phyloP scores from a whole-genome alignment of 1,140 invertebrate genomes.

The Ceratosolen solmsi region DNA sequence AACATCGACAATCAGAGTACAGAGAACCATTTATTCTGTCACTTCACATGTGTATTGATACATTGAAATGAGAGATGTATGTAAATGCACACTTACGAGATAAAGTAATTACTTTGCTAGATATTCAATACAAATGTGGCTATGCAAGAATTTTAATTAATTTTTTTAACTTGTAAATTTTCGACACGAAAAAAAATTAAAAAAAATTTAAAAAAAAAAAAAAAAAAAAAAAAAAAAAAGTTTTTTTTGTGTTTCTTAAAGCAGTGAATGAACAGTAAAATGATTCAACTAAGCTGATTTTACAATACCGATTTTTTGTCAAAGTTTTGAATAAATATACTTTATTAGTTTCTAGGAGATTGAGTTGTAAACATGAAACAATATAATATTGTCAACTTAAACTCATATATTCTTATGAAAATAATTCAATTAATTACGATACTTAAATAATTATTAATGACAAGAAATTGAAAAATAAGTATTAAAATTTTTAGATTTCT shows the following conservation, averaged over 20 bases:
- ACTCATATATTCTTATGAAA: conserved; percentile 25
- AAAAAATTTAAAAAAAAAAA: too few species aligned
- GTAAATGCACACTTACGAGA: conserved; percentile 65
- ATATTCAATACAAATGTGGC: conserved; percentile 47
- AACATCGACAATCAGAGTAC: conserved; percentile 54
- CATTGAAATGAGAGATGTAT: conserved; percentile 63
- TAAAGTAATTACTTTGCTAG: conserved; percentile 61
- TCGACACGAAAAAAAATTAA: conserved; percentile 15
- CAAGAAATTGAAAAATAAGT: conserved; percentile 19
- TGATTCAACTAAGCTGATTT: conserved; percentile 39
- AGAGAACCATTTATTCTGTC: conserved; percentile 64
- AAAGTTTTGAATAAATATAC: conserved; percentile 29
- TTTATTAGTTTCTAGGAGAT: conserved; percentile 31
- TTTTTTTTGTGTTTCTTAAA: conserved; percentile 8
- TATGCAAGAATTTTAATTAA: conserved; percentile 29
- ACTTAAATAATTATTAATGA: conserved; percentile 34
- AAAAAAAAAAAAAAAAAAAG: too few species aligned
- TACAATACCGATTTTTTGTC: conserved; percentile 24
- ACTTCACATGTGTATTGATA: conserved; percentile 64
- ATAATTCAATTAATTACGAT: conserved; percentile 27
- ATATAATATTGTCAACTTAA: conserved; percentile 44
- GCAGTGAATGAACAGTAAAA: conserved; percentile 39
- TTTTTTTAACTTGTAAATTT: conserved; percentile 31
- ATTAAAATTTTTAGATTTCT: conserved; percentile 28
- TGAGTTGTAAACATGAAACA: conserved; percentile 20